Evolutionary conservation across 2,888 invertebrate genomes (phyloP).

Genomic region (Cyclophora punctaria): DNA sequence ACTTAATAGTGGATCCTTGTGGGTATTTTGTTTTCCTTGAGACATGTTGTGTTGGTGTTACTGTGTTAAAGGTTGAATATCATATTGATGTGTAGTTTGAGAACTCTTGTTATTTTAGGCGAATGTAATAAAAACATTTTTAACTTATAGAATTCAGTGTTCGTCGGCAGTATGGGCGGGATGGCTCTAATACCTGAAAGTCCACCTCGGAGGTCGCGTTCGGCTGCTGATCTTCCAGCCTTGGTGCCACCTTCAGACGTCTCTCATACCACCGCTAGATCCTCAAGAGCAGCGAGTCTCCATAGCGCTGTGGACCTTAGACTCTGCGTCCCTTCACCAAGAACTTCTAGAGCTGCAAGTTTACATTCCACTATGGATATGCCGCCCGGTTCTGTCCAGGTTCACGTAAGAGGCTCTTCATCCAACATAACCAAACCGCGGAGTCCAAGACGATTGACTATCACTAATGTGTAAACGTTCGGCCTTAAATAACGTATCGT

Average conservation of each 20-base stretch:
- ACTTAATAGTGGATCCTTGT: no score
- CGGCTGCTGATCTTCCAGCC: slow-evolving; percentile 89
- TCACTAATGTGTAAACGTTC: slow-evolving; percentile 48
- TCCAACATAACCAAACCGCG: slow-evolving; percentile 52
- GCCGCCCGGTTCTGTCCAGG: slow-evolving; percentile 56
- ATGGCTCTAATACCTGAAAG: slow-evolving; percentile 80
- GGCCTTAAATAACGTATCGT: slow-evolving; percentile 1
- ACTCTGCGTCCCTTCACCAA: slow-evolving; percentile 52
- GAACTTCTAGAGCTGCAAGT: slow-evolving; percentile 59
- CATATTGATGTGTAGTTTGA: no score
- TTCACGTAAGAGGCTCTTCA: slow-evolving; percentile 57
- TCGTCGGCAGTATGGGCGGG: slow-evolving; percentile 82
- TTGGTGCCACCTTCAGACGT: slow-evolving; percentile 73
- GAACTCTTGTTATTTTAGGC: no score
- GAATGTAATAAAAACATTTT: not conserved
- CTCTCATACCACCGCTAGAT: slow-evolving; percentile 46
- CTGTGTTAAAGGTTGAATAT: no score
- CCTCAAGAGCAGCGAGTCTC: slow-evolving; percentile 62
- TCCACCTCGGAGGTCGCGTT: slow-evolving; percentile 85
- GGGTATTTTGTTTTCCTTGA: no score
- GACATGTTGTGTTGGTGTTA: no score
- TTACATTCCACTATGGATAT: slow-evolving; percentile 58
- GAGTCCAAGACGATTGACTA: slow-evolving; percentile 59
- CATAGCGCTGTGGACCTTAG: slow-evolving; percentile 63
- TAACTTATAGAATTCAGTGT: slow-evolving; percentile 85